Conservation (phyloP, 2,888 invertebrate species). For the Gymnoscelis rufifasciata region DNA sequence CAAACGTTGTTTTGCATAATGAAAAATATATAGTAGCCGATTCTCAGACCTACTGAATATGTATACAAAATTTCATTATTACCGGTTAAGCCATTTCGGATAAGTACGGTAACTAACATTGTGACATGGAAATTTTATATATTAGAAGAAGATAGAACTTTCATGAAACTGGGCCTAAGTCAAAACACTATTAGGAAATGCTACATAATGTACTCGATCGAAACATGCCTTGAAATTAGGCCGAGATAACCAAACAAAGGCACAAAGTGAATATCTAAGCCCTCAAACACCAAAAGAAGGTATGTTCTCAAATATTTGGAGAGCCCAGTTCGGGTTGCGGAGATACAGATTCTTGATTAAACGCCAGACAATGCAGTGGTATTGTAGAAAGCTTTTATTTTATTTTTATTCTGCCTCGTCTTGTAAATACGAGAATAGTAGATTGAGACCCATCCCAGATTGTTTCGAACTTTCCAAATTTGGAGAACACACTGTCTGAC, state of each 20-base stretch:
- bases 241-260: neutral
- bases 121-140: no score
- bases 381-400: constrained; percentile 6
- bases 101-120: no score
- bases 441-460: neutral
- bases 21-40: no score
- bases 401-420: neutral
- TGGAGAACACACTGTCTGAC: neutral
- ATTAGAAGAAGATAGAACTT: no score
- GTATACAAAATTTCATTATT: no score
- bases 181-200: no score
- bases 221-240: neutral
- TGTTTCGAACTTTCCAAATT: constrained; percentile 7
- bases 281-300: constrained; percentile 1
- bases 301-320: constrained; percentile 5
- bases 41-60: no score
- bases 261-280: constrained; percentile 1
- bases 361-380: constrained; percentile 4
- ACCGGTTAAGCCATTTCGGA: no score
- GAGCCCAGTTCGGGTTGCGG: neutral
- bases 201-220: no score
- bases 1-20: no score
- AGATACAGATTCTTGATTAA: constrained; percentile 14
- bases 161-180: no score
- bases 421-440: constrained; percentile 10